These are phyloP conservation scores for Penaeus indicus DNA, from an alignment of 1,140 invertebrate genomes.

Conservation along the genomic window DNA sequence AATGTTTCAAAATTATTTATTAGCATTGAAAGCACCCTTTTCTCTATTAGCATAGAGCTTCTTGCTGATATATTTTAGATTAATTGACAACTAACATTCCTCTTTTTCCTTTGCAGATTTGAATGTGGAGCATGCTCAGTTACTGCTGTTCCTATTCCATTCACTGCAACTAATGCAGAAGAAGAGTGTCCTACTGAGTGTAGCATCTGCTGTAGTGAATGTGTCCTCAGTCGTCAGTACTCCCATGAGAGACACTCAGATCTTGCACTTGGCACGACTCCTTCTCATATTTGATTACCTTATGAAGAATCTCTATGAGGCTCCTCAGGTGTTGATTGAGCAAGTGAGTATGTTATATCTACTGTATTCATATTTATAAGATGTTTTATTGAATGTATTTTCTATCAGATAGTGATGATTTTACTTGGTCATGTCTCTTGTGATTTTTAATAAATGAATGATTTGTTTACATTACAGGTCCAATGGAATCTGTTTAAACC, in stretches of 20 bases:
- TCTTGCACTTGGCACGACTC: conserved; percentile 86
- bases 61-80: too few species aligned
- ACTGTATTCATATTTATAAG: not conserved
- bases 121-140: conserved; percentile 95
- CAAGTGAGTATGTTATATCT: conserved; percentile 70
- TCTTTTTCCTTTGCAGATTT: conserved; percentile 79
- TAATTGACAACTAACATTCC: conserved; percentile 67
- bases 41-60: too few species aligned
- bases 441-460: not conserved
- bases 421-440: not conserved
- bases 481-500: conserved; percentile 85
- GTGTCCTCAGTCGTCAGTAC: conserved; percentile 64
- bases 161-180: conserved; percentile 96
- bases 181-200: conserved; percentile 84
- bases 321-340: conserved; percentile 73
- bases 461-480: conserved; percentile 74
- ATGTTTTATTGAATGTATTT: not conserved
- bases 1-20: too few species aligned
- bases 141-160: conserved; percentile 94
- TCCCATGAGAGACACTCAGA: conserved; percentile 69
- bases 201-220: conserved; percentile 63
- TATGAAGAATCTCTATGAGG: conserved; percentile 93
- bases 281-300: conserved; percentile 94
- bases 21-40: too few species aligned
- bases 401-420: conserved; percentile 42